These are phyloP conservation scores for Epinotia bilunana DNA, from an alignment of 2,888 invertebrate genomes.

Conservation along the genomic window DNA sequence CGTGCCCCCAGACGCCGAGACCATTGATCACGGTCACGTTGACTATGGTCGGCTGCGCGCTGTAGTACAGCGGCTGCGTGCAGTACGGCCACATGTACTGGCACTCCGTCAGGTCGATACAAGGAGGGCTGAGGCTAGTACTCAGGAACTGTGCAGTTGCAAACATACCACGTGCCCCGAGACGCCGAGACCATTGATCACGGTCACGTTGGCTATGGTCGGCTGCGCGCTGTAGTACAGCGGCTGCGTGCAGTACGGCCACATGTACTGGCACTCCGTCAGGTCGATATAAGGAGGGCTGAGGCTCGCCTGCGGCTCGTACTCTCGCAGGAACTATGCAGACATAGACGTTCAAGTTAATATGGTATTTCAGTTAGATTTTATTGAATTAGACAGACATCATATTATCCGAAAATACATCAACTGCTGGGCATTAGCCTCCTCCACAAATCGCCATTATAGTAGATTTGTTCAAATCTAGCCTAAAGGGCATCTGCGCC, in stretches of 20 bases:
- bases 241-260: conserved; percentile 99
- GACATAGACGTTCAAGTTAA: background rate
- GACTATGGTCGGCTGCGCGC: too few species aligned
- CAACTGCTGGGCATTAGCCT: background rate
- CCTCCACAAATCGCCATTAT: background rate
- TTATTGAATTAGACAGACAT: too few species aligned
- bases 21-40: too few species aligned
- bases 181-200: conserved; percentile 96
- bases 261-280: conserved; percentile 98
- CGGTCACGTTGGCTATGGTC: conserved; percentile 96
- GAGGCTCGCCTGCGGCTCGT: conserved; percentile 86
- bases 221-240: conserved; percentile 94
- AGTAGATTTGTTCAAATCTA: too few species aligned
- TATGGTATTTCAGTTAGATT: too few species aligned
- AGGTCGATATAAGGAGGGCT: conserved; percentile 95
- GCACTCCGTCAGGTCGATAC: too few species aligned
- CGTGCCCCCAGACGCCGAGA: too few species aligned
- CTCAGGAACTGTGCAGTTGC: background rate
- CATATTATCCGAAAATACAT: too few species aligned
- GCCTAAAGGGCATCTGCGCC: too few species aligned
- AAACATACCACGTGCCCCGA: conserved; percentile 89
- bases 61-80: too few species aligned
- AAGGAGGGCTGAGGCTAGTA: too few species aligned
- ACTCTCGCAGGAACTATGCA: conserved; percentile 79
- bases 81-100: too few species aligned